These are phyloP conservation scores for Hirtodrosophila alboralis DNA, from an alignment of 2,888 invertebrate species.

Conservation along the genomic window DNA sequence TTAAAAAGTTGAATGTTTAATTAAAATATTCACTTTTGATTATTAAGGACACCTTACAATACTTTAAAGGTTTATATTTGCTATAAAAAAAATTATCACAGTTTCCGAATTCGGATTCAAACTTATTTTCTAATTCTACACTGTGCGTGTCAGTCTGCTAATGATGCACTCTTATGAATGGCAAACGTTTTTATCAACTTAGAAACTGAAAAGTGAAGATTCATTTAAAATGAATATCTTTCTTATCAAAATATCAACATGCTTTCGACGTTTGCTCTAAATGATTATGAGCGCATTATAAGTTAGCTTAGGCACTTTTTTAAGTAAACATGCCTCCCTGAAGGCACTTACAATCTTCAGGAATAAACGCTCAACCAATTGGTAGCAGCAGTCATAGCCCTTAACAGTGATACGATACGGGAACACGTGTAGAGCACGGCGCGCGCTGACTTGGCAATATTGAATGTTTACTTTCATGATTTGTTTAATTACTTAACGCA, in stretches of 20 bases:
- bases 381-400: neutral
- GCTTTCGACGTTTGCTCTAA: constrained; percentile 4
- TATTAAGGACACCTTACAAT: constrained; percentile 8
- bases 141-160: constrained; percentile 9
- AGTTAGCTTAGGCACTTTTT: constrained; percentile 6
- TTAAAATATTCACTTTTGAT: constrained; percentile 8
- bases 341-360: neutral
- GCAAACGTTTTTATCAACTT: constrained; percentile 23
- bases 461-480: constrained; percentile 1
- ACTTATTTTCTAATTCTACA: neutral
- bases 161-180: constrained; percentile 18
- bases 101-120: constrained; percentile 4
- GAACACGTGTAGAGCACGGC: constrained; percentile 7
- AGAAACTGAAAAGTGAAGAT: constrained; percentile 23
- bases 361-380: constrained; percentile 3
- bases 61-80: constrained; percentile 3
- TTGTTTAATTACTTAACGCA: constrained; percentile 1
- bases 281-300: constrained; percentile 17
- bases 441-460: neutral
- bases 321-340: neutral
- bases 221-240: constrained; percentile 26
- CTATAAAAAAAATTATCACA: constrained; percentile 30
- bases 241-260: constrained; percentile 33
- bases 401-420: neutral
- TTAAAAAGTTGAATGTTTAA: constrained; percentile 14